Base-by-base conservation (phyloP, 2,888 invertebrate genomes). In the Synergus itoensis region DNA sequence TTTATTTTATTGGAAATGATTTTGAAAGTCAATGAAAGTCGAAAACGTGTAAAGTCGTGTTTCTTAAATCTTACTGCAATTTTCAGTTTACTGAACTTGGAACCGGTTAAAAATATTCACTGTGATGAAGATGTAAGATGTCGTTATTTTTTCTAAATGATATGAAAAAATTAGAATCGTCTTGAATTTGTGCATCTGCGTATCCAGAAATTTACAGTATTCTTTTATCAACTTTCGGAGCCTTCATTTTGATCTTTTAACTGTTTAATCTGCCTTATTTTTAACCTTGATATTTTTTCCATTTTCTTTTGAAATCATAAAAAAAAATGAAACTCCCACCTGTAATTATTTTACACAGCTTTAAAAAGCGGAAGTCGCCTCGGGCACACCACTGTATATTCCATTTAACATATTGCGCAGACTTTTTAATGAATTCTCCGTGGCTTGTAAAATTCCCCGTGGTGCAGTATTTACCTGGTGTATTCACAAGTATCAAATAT, bases 391-490 rank as follows among this genome's bases (percentile, higher is more conserved):
- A 53, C 73, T 53, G 53, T 28, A 28, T 73, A 53, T 73, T 40
- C 16, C 36, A 73, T 53, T 53, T 53, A 73, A 73, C 73, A 53
- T 73, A 53, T 53, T 48, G n/a, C 36, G 36, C 36, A 53, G 53
- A 73, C 36, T 53, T 73, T 69, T 73, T 73, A 73, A 73, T 53
- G 73, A 73, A 73, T 73, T 73, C 73, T 53, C 11, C 36, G 53
- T 73, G 53, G 53, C 48, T 73, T 73, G 11, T 73, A 36, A 40
- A 73, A 73, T 48, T 53, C 36, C 36, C 28, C n/a, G 28, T 65
- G 41, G 28, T 65, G 18, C n/a, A 41, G 53, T 4, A 36, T 73
- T 21, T 73, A 53, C 73, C 73, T 53, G 48, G 28, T 9, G 36
- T n/a, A 73, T 36, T 16, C 9, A 73, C 53, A 7, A 9, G 48